Evolutionary conservation across 1,140 invertebrate species (phyloP).

Genomic region (Leptestheria dahalacensis): DNA sequence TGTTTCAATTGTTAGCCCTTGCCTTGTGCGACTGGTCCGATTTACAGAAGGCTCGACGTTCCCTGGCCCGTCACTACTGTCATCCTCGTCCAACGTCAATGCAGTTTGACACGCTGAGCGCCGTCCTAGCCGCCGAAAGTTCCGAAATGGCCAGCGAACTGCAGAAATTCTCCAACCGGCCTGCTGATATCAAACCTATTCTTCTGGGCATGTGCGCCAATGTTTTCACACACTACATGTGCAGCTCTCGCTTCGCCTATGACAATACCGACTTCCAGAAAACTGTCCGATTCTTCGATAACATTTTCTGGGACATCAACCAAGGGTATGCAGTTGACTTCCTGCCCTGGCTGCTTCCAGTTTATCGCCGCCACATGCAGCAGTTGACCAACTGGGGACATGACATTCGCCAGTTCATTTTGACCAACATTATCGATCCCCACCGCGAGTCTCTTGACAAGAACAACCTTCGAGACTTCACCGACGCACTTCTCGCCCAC

Average conservation of each 20-base stretch:
- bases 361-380: constrained; percentile 49
- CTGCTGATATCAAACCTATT: constrained; percentile 39
- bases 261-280: constrained; percentile 45
- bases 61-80: constrained; percentile 34
- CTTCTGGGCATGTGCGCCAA: constrained; percentile 57
- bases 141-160: constrained; percentile 8
- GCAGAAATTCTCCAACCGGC: constrained; percentile 11
- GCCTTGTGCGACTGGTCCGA: constrained; percentile 75
- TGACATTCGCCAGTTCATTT: constrained; percentile 55
- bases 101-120: constrained; percentile 21
- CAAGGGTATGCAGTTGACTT: constrained; percentile 76
- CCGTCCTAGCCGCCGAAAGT: constrained; percentile 13
- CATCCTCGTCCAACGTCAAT: constrained; percentile 9
- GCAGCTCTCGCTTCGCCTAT: constrained; percentile 50
- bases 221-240: constrained; percentile 72
- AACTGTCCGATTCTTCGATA: constrained; percentile 57
- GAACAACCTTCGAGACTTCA: constrained; percentile 40
- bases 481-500: constrained; percentile 53
- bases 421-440: constrained; percentile 44
- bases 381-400: constrained; percentile 49
- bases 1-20: constrained; percentile 46
- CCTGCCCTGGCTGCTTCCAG: constrained; percentile 60
- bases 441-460: constrained; percentile 19
- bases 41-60: constrained; percentile 56
- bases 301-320: constrained; percentile 76